phyloP scores from a whole-genome alignment of 2,888 invertebrate species.

The Chironomus riparius region DNA sequence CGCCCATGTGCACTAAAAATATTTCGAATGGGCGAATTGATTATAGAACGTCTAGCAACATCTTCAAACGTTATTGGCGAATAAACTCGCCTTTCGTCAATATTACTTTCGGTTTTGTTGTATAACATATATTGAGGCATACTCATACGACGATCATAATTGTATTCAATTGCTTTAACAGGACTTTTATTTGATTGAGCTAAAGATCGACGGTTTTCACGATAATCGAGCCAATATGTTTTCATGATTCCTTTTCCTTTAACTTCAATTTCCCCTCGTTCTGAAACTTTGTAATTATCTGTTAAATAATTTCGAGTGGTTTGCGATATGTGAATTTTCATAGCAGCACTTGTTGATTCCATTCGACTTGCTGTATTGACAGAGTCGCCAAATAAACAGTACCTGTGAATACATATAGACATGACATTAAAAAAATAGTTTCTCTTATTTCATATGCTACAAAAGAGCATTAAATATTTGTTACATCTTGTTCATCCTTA shows the following conservation, averaged over 20 bases:
- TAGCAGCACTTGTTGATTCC: conserved; percentile 87
- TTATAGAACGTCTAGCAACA: conserved; percentile 67
- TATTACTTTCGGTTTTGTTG: conserved; percentile 39
- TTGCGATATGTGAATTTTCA: conserved; percentile 92
- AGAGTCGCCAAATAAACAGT: conserved; percentile 82
- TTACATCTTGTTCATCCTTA: conserved; percentile 32
- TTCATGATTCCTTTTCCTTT: conserved; percentile 90
- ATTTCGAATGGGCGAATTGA: conserved; percentile 60
- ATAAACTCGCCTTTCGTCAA: conserved; percentile 64
- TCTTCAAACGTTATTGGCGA: conserved; percentile 80
- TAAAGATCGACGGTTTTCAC: conserved; percentile 44
- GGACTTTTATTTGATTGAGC: conserved; percentile 31
- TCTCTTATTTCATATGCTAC: no score
- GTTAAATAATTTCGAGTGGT: conserved; percentile 71
- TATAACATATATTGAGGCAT: conserved; percentile 36
- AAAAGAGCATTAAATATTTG: no score
- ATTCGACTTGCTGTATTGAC: conserved; percentile 87
- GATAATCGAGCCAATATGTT: conserved; percentile 76
- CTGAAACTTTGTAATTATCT: conserved; percentile 60
- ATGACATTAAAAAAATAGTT: no score
- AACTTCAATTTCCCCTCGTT: conserved; percentile 76
- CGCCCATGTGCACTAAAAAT: conserved; percentile 37
- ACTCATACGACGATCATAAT: conserved; percentile 14
- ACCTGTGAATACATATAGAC: conserved; percentile 34
- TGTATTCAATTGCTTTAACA: conserved; percentile 29